phyloP scores from a whole-genome alignment of 2,797 vertebrate species.

The Tokudaia muenninki region DNA sequence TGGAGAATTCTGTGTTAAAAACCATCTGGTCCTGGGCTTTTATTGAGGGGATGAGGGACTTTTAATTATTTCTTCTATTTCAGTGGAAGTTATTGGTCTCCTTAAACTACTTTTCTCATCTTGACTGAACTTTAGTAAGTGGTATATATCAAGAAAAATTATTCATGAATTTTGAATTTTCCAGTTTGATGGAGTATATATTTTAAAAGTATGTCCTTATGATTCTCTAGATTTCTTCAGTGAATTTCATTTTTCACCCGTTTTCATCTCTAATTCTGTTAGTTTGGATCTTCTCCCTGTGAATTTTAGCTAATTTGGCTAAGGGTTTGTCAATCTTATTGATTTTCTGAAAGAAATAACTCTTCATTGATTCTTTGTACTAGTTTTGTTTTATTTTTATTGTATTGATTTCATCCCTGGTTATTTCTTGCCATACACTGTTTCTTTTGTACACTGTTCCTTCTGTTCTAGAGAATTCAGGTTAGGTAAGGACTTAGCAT shows the following conservation, averaged over 20 bases:
- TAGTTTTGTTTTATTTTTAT: not conserved
- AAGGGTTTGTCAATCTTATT: not conserved
- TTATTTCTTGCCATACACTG: not conserved
- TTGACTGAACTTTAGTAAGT: not conserved
- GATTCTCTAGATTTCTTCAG: not conserved
- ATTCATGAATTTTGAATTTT: not conserved
- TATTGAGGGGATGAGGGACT: not conserved
- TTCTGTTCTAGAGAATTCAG: not conserved
- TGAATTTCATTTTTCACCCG: not conserved
- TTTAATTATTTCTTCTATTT: not conserved
- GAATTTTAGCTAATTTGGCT: not conserved
- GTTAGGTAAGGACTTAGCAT: not conserved
- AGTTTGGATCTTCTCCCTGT: not conserved
- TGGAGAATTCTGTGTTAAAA: not conserved
- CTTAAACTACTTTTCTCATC: not conserved
- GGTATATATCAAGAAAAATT: not conserved
- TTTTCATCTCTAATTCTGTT: not conserved
- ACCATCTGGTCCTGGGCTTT: not conserved
- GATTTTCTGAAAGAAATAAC: not conserved
- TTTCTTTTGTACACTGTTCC: not conserved
- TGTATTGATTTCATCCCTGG: not conserved
- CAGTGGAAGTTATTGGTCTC: not conserved
- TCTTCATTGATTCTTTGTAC: not conserved
- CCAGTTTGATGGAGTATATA: not conserved
- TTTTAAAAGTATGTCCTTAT: not conserved